Base-by-base conservation (phyloP, 1,140 invertebrate genomes). In the Brachionus koreanus region DNA sequence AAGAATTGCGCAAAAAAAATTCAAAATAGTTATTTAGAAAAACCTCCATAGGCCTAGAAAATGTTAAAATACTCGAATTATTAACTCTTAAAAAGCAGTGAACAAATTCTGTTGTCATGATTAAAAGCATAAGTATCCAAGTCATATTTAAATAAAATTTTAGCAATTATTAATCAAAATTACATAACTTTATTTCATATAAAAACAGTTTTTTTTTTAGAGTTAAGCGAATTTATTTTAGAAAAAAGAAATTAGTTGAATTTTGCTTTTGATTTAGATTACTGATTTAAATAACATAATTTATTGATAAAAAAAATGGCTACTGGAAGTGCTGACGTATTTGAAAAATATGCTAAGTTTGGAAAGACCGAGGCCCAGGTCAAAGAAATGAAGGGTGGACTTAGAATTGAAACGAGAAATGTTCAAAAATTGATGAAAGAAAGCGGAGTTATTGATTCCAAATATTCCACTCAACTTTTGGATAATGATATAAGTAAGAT, bases 361-460 rank as follows among this genome's bases (percentile, higher is more conserved):
- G 82, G 82, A 16, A 82, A 82, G 29, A 82, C 82, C 37, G 82
- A 69, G 33, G 43, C 63, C 16, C 82, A 82, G 42, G 9, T 82
- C 9, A 82, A 82, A 39, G 79, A 82, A 67, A 69, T 49, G 39
- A 46, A 82, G 33, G 79, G 79, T 19, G 42, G 42, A 12, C 19
- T 74, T 25, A 33, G 82, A 37, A 82, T 82, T 82, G 82, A 82
- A 37, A 49, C 65, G 5, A 49, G 65, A 72, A 82, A 82, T 57
- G 39, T 82, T 29, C 63, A 69, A 42, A 82, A 82, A 74, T 37
- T 82, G 25, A 82, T 82, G 82, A 82, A 82, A 63, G 82, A 82
- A 42, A 33, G 65, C 25, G 82, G 82, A 10, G 82, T 82, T n/a
- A 69, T 82, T 42, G 69, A 82, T 57, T 52, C 42, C 1, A 82